These are phyloP conservation scores for Agrochola macilenta DNA, from an alignment of 2,888 invertebrate genomes.

Conservation along the genomic window DNA sequence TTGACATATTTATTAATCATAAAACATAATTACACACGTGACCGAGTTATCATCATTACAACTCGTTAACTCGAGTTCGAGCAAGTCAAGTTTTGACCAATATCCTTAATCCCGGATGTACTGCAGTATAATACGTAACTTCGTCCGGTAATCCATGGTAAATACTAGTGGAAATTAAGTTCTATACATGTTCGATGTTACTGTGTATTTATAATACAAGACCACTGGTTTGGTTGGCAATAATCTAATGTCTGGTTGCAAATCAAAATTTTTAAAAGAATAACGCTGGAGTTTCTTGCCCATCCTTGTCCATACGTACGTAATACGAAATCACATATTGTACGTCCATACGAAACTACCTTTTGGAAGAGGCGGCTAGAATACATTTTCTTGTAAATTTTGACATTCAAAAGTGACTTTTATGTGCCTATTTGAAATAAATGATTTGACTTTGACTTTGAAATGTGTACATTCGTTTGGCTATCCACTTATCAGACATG, in stretches of 20 bases:
- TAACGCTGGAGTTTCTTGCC: too few species aligned
- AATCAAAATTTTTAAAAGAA: not conserved
- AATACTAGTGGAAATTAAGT: not conserved
- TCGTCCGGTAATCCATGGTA: not conserved
- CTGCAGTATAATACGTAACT: not conserved
- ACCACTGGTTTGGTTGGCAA: not conserved
- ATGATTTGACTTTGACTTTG: too few species aligned
- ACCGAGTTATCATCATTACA: not conserved
- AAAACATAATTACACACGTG: not conserved
- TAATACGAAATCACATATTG: too few species aligned
- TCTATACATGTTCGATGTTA: not conserved
- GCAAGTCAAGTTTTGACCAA: slow-evolving; percentile 16
- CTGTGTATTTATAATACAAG: not conserved
- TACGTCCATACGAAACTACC: too few species aligned
- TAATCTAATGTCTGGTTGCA: not conserved
- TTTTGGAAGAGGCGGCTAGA: too few species aligned
- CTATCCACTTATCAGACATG: not conserved
- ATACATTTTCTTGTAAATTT: too few species aligned
- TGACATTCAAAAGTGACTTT: too few species aligned
- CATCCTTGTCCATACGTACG: too few species aligned
- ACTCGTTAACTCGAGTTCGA: not conserved
- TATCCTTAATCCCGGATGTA: not conserved
- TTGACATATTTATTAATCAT: not conserved
- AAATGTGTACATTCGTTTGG: not conserved
- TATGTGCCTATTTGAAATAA: too few species aligned